Evolutionary conservation across 1,140 invertebrate genomes (phyloP), one percentile per base, ranked within the genome.

Genomic region (Lordiphosa stackelbergi): DNA sequence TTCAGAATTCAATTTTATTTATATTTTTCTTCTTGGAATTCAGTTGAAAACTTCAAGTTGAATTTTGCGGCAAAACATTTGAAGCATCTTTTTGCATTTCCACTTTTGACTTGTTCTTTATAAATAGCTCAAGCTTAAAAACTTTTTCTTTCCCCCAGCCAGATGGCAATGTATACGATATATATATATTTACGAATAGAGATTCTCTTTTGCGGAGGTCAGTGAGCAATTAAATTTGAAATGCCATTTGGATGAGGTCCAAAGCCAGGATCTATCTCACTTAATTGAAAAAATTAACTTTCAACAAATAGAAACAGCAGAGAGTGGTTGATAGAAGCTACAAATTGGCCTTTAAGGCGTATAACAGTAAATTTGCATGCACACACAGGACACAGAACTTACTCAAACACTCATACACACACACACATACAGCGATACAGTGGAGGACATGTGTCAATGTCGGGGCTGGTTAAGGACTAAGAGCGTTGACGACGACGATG

Each of bases 231-330:
- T 69, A 69, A 69, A 65, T 60, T 41, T 40, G 35, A 66, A 66
- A 59, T 62, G 52, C 19, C 73, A 37, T 63, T 58, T 53, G 37
- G 7, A 36, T 24, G 34, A 31, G 41, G 35, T 12, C 10, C 24
- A 16, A 22, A 13, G 51, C 28, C 53, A 48, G 56, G 70, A 56
- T 53, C 53, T 49, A 73, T 71, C 48, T 64, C 41, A 59, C 57
- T 61, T 83, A 81, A 83, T 81, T 81, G 77, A 81, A 81, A 81
- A 75, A 83, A 75, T 81, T 72, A 75, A 68, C 59, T 47, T n/a
- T 19, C 36, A 66, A 62, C 71, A 52, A 74, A 45, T 52, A 37
- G 43, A 19, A 38, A n/a, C 8, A 19, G 22, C 31, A 34, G 35
- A 19, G 9, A n/a, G 16, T 13, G 7, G 48, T 59, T 58, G 12